Base-by-base conservation (phyloP, 2,888 invertebrate genomes). In the Branchellion lobata region DNA sequence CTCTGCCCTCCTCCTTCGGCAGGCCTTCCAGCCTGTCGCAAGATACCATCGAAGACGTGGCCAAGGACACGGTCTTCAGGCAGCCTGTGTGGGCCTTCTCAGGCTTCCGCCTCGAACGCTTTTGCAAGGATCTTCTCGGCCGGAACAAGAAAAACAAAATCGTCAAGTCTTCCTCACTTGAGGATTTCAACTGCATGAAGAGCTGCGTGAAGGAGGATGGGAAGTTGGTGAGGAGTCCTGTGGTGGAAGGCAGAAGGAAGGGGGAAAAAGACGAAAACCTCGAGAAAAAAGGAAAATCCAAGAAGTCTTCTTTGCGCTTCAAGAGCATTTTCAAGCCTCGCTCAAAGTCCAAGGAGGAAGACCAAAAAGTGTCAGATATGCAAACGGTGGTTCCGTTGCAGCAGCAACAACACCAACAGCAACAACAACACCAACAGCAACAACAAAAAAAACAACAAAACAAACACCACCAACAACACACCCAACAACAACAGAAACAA, bases 51-150 rank as follows among this genome's bases (percentile, higher is more conserved):
- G 29, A 74, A 8, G 69, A 69, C 5, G 33, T 69, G 69, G 69
- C 69, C 29, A 3, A 77, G 27, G 77, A 77, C 29, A 77, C 53
- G n/a, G 34, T 69, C 34, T 69, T 69, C 69, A 77, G 61, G 27
- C 34, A 77, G 24, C 53, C 77, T 29, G 29, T 77, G 27, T 77
- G 77, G 77, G 33, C 65, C 0, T 61, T 77, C 40, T 77, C 77
- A 14, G 77, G 77, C n/a, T 29, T 36, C 0, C 61, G 61, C n/a
- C 21, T 77, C 53, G 77, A 77, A 65, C 29, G 61, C 33, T 77
- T 77, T 36, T 77, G 77, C 65, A 77, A 77, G 29, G 61, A 65
- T 61, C 65, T 77, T 18, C 31, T 77, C 11, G 29, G 47, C 8
- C 61, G 53, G 24, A 33, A 53, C 8, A 33, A 31, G 24, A 77